Conservation (phyloP, 2,113 vertebrate species). For the Saguinus imperator region DNA sequence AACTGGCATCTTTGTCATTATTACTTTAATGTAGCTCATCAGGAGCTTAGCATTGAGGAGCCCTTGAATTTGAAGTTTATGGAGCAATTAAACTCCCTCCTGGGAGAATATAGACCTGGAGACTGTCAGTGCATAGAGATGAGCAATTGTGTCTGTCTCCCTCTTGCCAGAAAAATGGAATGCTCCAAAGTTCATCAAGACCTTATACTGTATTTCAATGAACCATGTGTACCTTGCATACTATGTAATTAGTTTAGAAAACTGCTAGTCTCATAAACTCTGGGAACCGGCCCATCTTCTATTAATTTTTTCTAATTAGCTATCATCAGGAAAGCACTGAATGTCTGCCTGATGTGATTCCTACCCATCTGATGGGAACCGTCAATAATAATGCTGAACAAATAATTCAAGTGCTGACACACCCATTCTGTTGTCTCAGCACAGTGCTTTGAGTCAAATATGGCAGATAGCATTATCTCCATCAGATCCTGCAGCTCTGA, state of each 20-base stretch:
- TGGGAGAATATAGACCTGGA: slow-evolving; percentile 78
- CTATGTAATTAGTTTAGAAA: slow-evolving; percentile 83
- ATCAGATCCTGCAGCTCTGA: neutral
- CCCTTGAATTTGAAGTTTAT: slow-evolving; percentile 85
- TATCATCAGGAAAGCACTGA: slow-evolving; percentile 69
- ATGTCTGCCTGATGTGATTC: neutral
- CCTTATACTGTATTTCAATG: slow-evolving; percentile 81
- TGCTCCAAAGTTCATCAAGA: slow-evolving; percentile 82
- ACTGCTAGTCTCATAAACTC: slow-evolving; percentile 78
- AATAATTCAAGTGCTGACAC: neutral
- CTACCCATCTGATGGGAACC: neutral
- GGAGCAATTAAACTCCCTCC: slow-evolving; percentile 85
- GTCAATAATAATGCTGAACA: neutral
- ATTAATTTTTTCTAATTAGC: slow-evolving; percentile 81
- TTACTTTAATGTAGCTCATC: slow-evolving; percentile 77
- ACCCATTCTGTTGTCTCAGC: neutral
- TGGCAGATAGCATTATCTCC: neutral
- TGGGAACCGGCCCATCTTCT: slow-evolving; percentile 70
- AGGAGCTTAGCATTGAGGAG: slow-evolving; percentile 82
- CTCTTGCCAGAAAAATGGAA: slow-evolving; percentile 80
- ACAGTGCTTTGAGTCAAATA: neutral
- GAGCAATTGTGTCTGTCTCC: slow-evolving; percentile 81
- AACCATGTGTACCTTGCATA: slow-evolving; percentile 76
- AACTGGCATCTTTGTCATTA: slow-evolving; percentile 78
- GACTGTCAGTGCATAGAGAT: slow-evolving; percentile 82